These are phyloP conservation scores for Acrocyrtus sp. DNA, from an alignment of 2,888 invertebrate genomes.

Conservation along the genomic window DNA sequence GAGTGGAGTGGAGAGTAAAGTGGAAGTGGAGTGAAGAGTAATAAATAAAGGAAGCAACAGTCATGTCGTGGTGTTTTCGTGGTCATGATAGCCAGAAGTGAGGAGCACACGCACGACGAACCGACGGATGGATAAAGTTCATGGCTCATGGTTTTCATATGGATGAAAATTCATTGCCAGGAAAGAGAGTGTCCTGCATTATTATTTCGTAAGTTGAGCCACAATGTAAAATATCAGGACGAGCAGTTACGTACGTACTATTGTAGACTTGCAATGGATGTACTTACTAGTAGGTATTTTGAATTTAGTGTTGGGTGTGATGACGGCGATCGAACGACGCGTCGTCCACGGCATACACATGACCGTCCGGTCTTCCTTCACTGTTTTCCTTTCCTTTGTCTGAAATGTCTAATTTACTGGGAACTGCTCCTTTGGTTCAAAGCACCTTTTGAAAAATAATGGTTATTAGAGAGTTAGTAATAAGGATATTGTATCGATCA, in stretches of 20 bases:
- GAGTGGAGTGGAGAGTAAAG: conserved; percentile 15
- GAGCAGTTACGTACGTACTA: conserved; percentile 7
- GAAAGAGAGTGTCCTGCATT: neutral
- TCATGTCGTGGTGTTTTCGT: conserved; percentile 6
- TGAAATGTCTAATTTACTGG: too few species aligned
- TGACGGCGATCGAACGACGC: neutral
- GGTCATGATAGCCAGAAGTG: conserved; percentile 7
- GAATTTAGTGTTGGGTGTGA: neutral
- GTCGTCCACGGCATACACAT: neutral
- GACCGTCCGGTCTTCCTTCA: too few species aligned
- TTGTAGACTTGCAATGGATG: conserved; percentile 4
- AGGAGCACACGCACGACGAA: conserved; percentile 15
- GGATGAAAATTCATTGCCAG: neutral
- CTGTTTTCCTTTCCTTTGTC: too few species aligned
- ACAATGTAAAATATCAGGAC: conserved; percentile 3
- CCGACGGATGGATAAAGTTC: conserved; percentile 2
- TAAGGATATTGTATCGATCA: neutral
- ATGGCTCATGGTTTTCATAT: neutral
- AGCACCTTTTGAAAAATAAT: too few species aligned
- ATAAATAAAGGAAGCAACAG: conserved; percentile 45
- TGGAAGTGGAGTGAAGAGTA: conserved; percentile 2
- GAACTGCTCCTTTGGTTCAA: too few species aligned
- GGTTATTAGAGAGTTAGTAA: too few species aligned
- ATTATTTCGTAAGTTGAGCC: conserved; percentile 5
- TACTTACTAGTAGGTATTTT: too few species aligned